Percentiles rank a stretch among this genome's conserved stretches.
Evolutionary conservation across 2,888 invertebrate genomes (phyloP).

Genomic region (Lottia scabra): DNA sequence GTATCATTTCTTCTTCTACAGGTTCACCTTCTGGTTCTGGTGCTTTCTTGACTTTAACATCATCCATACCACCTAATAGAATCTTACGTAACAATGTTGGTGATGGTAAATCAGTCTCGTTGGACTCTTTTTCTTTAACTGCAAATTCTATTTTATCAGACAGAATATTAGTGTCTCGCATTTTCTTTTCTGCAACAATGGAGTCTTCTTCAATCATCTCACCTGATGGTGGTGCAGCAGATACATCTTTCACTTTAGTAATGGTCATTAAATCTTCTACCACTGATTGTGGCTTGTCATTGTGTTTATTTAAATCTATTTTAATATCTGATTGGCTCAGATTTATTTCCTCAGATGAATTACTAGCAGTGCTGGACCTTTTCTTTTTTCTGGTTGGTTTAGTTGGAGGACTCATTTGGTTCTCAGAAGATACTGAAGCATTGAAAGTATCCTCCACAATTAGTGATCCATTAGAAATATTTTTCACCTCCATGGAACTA

Average conservation of each 20-base stretch:
- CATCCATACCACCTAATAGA: slow-evolving; percentile 2
- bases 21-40: slow-evolving; percentile 23
- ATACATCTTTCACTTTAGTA: not conserved
- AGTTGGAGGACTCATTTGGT: slow-evolving; percentile 27
- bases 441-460: not conserved
- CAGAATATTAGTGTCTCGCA: slow-evolving; percentile 23
- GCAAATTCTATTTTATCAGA: slow-evolving; percentile 34
- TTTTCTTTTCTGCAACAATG: slow-evolving; percentile 28
- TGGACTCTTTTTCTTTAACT: slow-evolving; percentile 3
- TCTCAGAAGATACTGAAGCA: not conserved
- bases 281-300: slow-evolving; percentile 1
- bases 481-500: not conserved
- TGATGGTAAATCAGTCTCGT: slow-evolving; percentile 12
- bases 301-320: not conserved
- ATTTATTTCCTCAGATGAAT: not conserved
- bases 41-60: not conserved
- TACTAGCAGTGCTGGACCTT: slow-evolving; percentile 25
- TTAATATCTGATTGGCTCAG: not conserved
- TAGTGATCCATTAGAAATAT: not conserved
- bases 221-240: slow-evolving; percentile 7
- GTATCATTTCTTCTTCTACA: slow-evolving; percentile 45
- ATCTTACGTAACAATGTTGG: not conserved
- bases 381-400: slow-evolving; percentile 56
- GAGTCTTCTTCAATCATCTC: slow-evolving; percentile 31
- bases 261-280: slow-evolving; percentile 12